Base-by-base conservation (phyloP, 1,140 invertebrate genomes). In the Drosophila obscura region DNA sequence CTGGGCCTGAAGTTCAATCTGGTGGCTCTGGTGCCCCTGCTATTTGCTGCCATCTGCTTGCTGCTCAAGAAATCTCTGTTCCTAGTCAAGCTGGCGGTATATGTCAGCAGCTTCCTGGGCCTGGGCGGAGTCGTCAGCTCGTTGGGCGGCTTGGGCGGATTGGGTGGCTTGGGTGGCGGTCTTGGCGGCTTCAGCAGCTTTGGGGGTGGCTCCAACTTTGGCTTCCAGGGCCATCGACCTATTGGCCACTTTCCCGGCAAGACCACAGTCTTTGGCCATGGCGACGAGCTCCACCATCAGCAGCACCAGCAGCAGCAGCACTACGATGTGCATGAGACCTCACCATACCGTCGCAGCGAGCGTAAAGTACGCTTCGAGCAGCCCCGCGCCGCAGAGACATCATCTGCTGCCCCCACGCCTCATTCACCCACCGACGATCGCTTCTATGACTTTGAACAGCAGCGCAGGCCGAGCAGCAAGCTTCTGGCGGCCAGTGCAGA, bases 1-100 rank as follows among this genome's bases (percentile, higher is more conserved):
- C 91, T 96, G 24, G 96, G 95, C 8, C 93, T 96, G 46, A 96
- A 96, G 92, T 96, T 96, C 82, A 96, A 96, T 69, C 82, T 96
- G 44, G 93, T 95, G 0, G 95, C 95, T 0, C 82, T 96, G 45
- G 91, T 96, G 13, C 95, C 96, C 0, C 90, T 96, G 59, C 75
- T 96, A 0, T 95, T 96, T 65, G 95, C 95, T 1, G 79, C 94
- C 11, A 88, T 96, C 35, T 93, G 96, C 48, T 55, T 96, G 26
- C 89, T 96, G 4, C 94, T 95, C 6, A 96, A 96, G 80, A 96
- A 96, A 80, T 95, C 95, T 0, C 93, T 96, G 26, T 83, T 96
- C 1, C 64, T 96, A 7, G 94, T 94, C 15, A 96, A 96, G 91
- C 61, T 96, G 57, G 95, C 95, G 0, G 80, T 96, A 1, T 90